These are phyloP conservation scores for Atractosteus spatula DNA, from an alignment of 2,113 vertebrate genomes.

Conservation along the genomic window DNA sequence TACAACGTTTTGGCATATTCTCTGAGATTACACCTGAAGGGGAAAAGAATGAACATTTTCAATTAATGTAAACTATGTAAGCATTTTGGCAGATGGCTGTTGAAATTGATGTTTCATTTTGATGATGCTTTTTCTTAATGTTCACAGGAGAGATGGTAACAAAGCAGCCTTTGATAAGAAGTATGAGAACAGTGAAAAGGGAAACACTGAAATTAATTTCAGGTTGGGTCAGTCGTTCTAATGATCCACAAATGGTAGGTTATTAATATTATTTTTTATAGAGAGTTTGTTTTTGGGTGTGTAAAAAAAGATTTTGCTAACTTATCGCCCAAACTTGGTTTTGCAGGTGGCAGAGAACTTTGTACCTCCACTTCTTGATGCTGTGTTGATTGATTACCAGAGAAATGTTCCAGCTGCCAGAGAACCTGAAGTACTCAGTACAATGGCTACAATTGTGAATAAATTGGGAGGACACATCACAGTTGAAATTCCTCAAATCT, in stretches of 20 bases:
- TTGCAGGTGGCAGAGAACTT: conserved; percentile 95
- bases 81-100: neutral
- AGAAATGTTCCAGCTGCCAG: conserved; percentile 94
- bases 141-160: conserved; percentile 94
- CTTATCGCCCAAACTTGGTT: neutral
- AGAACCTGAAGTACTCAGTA: conserved; percentile 97
- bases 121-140: conserved; percentile 12
- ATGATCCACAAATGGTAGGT: conserved; percentile 97
- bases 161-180: conserved; percentile 94
- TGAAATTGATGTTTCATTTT: neutral
- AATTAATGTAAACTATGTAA: no score
- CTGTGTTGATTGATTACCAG: conserved; percentile 98
- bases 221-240: conserved; percentile 97
- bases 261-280: neutral
- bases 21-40: no score
- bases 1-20: no score
- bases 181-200: conserved; percentile 98
- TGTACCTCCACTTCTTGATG: conserved; percentile 92
- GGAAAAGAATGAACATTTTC: no score
- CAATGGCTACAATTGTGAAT: conserved; percentile 98
- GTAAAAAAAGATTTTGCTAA: neutral
- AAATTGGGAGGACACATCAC: conserved; percentile 97
- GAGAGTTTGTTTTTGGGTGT: neutral
- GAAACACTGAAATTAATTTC: conserved; percentile 98
- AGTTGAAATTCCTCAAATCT: conserved; percentile 97